Conservation (phyloP, 2,113 vertebrate species). For the Proterorhinus semilunaris region DNA sequence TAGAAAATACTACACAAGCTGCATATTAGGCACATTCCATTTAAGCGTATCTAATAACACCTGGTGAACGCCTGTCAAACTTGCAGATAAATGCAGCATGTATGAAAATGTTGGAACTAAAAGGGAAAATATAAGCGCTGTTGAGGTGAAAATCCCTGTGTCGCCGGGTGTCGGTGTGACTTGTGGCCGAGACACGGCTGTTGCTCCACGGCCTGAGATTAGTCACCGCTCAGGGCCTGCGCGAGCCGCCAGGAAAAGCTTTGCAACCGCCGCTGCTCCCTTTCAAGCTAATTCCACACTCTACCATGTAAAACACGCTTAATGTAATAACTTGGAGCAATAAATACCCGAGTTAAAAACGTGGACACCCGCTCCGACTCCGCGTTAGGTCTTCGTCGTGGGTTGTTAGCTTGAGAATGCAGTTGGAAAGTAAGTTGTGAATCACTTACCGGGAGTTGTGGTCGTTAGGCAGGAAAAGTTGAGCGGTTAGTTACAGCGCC, state of each 20-base stretch:
- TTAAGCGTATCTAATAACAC: background rate
- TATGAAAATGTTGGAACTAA: background rate
- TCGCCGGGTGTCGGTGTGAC: background rate
- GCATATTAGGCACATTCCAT: background rate
- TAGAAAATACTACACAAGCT: background rate
- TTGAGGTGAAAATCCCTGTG: accelerated
- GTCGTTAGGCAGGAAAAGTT: conserved; percentile 36
- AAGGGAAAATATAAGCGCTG: background rate
- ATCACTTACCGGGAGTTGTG: conserved; percentile 58
- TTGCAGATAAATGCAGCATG: background rate
- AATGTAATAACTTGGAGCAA: no score
- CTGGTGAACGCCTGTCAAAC: background rate
- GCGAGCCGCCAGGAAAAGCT: conserved; percentile 43
- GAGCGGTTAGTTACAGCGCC: conserved; percentile 30
- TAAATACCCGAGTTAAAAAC: background rate
- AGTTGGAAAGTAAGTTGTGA: conserved; percentile 34
- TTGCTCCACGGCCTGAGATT: conserved; percentile 54
- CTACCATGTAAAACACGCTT: background rate
- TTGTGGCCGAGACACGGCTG: conserved; percentile 9
- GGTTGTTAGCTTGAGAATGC: conserved; percentile 7
- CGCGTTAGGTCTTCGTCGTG: conserved; percentile 15
- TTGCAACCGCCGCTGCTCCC: conserved; percentile 26
- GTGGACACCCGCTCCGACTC: conserved; percentile 26
- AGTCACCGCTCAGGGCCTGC: conserved; percentile 54
- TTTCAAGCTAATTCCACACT: conserved; percentile 5